Percentiles rank a stretch among this genome's conserved stretches.
Evolutionary conservation across 2,113 vertebrate species (phyloP).

Genomic region (Vimba vimba): DNA sequence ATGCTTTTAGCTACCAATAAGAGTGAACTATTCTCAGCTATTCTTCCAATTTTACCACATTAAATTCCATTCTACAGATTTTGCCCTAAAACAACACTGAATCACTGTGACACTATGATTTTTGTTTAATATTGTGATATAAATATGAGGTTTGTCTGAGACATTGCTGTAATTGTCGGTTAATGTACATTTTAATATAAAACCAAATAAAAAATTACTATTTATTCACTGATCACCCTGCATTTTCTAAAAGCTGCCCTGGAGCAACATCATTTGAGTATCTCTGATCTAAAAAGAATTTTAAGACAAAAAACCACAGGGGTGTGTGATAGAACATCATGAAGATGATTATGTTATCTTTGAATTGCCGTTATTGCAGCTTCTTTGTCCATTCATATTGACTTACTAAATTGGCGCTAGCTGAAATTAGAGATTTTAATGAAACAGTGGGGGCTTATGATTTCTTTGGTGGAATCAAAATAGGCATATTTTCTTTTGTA

Average conservation of each 20-base stretch:
- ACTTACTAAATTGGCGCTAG: conserved; percentile 13
- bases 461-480: conserved; percentile 23
- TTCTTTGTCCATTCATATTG: conserved; percentile 11
- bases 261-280: background rate
- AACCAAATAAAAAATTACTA: background rate
- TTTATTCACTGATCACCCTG: background rate
- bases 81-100: background rate
- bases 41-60: background rate
- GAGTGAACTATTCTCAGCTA: background rate
- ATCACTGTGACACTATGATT: background rate
- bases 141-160: background rate
- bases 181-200: background rate
- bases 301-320: background rate
- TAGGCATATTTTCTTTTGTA: background rate
- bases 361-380: background rate
- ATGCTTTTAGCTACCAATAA: background rate
- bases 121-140: background rate
- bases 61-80: background rate
- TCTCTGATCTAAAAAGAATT: background rate
- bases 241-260: background rate
- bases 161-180: background rate
- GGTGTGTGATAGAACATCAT: conserved; percentile 2
- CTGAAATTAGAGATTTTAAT: conserved; percentile 17
- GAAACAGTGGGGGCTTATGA: background rate
- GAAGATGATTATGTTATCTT: conserved; percentile 23